Conservation (phyloP, 2,113 vertebrate species). For the Pollachius pollachius region DNA sequence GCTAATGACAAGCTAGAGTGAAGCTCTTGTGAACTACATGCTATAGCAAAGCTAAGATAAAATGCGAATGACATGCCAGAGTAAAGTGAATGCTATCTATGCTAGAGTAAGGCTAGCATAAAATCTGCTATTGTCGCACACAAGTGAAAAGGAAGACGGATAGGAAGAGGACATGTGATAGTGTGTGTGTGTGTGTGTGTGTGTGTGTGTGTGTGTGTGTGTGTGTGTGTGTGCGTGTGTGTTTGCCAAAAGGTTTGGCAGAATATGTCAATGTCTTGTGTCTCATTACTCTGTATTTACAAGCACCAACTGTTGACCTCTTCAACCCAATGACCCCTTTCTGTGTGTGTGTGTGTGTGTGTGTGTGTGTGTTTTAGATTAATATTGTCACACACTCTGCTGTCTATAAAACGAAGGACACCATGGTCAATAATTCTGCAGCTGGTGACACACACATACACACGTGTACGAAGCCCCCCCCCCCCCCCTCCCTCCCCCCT, state of each 20-base stretch:
- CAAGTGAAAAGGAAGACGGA: background rate
- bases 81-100: too few relatives aligned
- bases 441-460: conserved; percentile 2
- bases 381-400: conserved; percentile 23
- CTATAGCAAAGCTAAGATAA: too few relatives aligned
- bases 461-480: background rate
- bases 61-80: too few relatives aligned
- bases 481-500: too few relatives aligned
- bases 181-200: background rate
- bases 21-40: too few relatives aligned
- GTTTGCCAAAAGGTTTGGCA: background rate
- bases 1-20: too few relatives aligned
- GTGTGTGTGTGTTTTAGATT: conserved; percentile 11
- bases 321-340: conserved; percentile 45
- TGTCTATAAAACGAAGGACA: conserved; percentile 77
- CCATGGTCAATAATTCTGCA: conserved; percentile 73
- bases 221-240: background rate
- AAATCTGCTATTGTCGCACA: background rate
- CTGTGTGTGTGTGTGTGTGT: conserved; percentile 44
- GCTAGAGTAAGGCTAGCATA: too few relatives aligned
- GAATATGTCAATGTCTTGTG: conserved; percentile 41
- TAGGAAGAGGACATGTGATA: background rate
- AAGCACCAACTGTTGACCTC: conserved; percentile 57
- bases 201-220: background rate
- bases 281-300: conserved; percentile 73